Evolutionary conservation across 2,113 vertebrate species (phyloP).

Genomic region (Oncorhynchus mykiss): DNA sequence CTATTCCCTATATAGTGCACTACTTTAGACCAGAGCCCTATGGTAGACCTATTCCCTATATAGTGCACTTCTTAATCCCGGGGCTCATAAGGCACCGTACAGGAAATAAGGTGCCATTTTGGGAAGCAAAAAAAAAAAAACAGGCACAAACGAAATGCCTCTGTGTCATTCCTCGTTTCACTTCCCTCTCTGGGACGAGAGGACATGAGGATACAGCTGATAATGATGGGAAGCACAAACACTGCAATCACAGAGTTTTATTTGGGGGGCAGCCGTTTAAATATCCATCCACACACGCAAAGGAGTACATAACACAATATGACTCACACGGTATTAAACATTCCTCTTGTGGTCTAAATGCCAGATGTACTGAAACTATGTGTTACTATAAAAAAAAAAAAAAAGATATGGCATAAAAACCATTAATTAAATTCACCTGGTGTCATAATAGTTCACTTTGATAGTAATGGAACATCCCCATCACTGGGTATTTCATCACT

Average conservation of each 20-base stretch:
- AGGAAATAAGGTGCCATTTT: conserved; percentile 15
- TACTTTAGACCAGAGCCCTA: too few species aligned
- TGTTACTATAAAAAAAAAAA: too few species aligned
- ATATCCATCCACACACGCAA: not conserved
- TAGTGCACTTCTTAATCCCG: not conserved
- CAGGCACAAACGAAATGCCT: conserved; percentile 54
- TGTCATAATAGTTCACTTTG: too few species aligned
- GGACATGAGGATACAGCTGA: not conserved
- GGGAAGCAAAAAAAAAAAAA: too few species aligned
- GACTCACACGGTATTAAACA: too few species aligned
- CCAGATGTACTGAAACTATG: too few species aligned
- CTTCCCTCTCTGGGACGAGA: conserved; percentile 64
- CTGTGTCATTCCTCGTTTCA: conserved; percentile 60
- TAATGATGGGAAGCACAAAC: conserved; percentile 40
- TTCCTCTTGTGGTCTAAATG: too few species aligned
- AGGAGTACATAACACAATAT: too few species aligned
- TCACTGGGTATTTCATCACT: too few species aligned
- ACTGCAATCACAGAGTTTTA: not conserved
- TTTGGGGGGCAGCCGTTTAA: not conserved
- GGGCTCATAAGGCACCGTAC: not conserved
- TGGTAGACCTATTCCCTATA: not conserved
- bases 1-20: too few species aligned
- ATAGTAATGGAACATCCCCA: too few species aligned
- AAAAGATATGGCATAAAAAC: not conserved
- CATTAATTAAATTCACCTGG: too few species aligned